Base-by-base conservation (phyloP, 2,113 vertebrate species). In the Pachyramphus minor region DNA sequence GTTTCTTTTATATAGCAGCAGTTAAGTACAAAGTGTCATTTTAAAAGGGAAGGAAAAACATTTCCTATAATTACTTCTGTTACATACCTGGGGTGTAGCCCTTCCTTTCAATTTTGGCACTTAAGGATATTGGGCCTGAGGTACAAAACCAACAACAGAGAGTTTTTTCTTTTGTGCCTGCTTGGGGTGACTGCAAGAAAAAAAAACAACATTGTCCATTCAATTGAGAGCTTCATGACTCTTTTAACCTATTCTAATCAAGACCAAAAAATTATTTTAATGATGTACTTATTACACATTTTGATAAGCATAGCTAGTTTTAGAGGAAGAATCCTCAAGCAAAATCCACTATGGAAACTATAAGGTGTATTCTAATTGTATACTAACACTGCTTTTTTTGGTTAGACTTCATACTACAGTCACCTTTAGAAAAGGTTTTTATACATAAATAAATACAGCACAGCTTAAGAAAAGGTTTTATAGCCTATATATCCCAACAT, bases 81-180 rank as follows among this genome's bases (percentile, higher is more conserved):
- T 76, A 97, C 98, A 0, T 98, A 99, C 99, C 99, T 98, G 99
- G 99, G 96, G 99, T 99, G 96, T 99, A 99, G 98, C 99, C 99
- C 98, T 99, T 99, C 98, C 99, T 99, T 98, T 99, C 99, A 77
- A 99, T 99, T 99, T 99, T 99, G 99, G 99, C 99, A 99, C 99
- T 99, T 99, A 99, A 98, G 98, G 99, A 99, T 98, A 99, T 99
- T 97, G 99, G 99, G 98, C 99, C 99, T 99, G 99, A 99, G 99
- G 99, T 99, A 98, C 99, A 99, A 98, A 99, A 98, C 99, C 99
- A 99, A 98, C 99, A 99, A 98, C 99, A 99, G 84, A 99, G 98
- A 24, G 99, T 99, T 98, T 99, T 99, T 98, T 99, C 99, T 99
- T 99, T 99, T 93, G 99, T 99, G 98, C 99, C 99, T 96, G 99